phyloP scores from a whole-genome alignment of 2,888 invertebrate species.

The Lathronympha strigana region DNA sequence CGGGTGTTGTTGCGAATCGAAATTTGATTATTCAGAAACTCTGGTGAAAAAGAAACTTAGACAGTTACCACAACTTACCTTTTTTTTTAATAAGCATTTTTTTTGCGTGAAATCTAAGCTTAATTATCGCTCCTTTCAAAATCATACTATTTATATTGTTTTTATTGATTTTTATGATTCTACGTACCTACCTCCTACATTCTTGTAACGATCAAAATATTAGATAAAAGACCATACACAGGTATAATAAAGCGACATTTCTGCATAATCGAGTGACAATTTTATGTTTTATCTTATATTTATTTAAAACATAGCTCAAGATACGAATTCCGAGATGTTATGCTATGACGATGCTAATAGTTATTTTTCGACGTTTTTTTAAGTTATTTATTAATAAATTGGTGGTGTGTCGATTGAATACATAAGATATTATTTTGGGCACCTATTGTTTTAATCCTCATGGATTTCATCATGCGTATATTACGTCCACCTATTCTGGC shows the following conservation, averaged over 20 bases:
- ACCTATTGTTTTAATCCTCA: too few species aligned
- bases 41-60: too few species aligned
- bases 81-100: too few species aligned
- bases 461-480: too few species aligned
- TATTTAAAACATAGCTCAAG: conserved; percentile 31
- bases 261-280: conserved; percentile 37
- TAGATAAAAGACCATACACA: conserved; percentile 20
- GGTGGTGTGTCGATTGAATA: background rate
- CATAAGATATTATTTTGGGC: too few species aligned
- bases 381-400: background rate
- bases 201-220: conserved; percentile 31
- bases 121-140: background rate
- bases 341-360: conserved; percentile 18
- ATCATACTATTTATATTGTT: background rate
- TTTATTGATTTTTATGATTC: background rate
- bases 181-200: conserved; percentile 25
- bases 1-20: too few species aligned
- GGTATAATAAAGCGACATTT: conserved; percentile 36
- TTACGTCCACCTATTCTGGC: too few species aligned
- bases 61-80: too few species aligned
- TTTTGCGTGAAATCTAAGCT: background rate
- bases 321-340: conserved; percentile 31
- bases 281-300: conserved; percentile 35
- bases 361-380: conserved; percentile 12
- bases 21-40: too few species aligned